Evolutionary conservation across 2,113 vertebrate species (phyloP).

Genomic region (Gallinago jamesoni): DNA sequence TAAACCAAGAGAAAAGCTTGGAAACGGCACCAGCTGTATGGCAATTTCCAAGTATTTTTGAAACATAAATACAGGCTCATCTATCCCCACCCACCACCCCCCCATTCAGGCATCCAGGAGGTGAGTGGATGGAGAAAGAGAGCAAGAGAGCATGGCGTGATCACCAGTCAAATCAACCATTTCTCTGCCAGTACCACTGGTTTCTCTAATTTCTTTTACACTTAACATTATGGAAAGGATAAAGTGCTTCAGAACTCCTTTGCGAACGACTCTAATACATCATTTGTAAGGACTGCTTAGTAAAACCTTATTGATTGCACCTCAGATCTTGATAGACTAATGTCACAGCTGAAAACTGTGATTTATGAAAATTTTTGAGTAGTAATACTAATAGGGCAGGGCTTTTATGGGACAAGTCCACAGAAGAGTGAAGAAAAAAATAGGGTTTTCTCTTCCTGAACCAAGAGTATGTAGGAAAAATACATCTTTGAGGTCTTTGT

Average conservation of each 20-base stretch:
- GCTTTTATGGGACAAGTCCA: neutral
- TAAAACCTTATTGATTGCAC: neutral
- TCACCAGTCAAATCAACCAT: neutral
- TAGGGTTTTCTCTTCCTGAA: neutral
- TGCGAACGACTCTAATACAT: neutral
- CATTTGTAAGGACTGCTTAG: neutral
- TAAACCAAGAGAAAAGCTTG: neutral
- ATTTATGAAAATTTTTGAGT: neutral
- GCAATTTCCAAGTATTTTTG: neutral
- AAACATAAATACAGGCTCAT: neutral
- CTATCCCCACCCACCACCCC: neutral
- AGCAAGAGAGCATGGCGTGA: neutral
- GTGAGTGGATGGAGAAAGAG: neutral
- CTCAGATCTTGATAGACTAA: neutral
- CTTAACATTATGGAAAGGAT: neutral
- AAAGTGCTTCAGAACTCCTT: neutral
- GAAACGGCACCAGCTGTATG: neutral
- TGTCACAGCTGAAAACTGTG: neutral
- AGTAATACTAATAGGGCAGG: neutral
- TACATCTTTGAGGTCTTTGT: neutral
- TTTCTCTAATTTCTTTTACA: neutral
- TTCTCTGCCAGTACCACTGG: neutral
- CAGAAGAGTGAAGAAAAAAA: neutral
- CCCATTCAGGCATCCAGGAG: accelerated
- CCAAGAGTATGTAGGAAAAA: neutral